phyloP scores from a whole-genome alignment of 2,888 invertebrate species.

The Metopia argyrocephala region DNA sequence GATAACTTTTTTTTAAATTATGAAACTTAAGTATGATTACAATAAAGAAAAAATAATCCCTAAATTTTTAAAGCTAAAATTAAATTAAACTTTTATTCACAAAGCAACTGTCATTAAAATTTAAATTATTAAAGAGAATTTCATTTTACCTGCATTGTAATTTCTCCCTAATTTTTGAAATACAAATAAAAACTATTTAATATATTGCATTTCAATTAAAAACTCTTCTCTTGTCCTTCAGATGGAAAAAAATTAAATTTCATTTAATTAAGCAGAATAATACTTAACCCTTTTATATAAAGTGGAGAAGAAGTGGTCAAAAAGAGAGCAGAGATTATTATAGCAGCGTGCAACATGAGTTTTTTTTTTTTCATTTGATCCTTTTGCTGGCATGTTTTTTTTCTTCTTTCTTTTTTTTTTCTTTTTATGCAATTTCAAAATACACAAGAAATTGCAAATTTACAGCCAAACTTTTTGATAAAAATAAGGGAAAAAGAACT shows the following conservation, averaged over 20 bases:
- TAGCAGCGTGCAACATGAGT: not conserved
- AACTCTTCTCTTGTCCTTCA: not conserved
- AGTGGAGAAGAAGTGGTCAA: too few species aligned
- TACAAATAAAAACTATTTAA: constrained; percentile 46
- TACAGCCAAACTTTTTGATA: constrained; percentile 52
- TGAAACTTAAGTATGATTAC: too few species aligned
- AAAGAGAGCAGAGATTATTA: not conserved
- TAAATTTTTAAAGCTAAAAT: too few species aligned
- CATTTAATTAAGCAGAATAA: constrained; percentile 59
- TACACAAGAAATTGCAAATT: constrained; percentile 57
- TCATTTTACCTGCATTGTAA: too few species aligned
- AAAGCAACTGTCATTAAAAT: too few species aligned
- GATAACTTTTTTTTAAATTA: too few species aligned
- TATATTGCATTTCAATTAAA: constrained; percentile 53
- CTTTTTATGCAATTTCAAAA: constrained; percentile 33
- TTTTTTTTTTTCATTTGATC: not conserved
- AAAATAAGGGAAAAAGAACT: constrained; percentile 15
- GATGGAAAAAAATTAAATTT: constrained; percentile 37
- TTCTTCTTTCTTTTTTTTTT: constrained; percentile 3
- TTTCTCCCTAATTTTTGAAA: not conserved
- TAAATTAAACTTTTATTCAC: too few species aligned
- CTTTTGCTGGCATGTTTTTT: not conserved
- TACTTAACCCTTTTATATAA: constrained; percentile 45
- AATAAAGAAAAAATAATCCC: too few species aligned
- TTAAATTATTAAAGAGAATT: too few species aligned